Evolutionary conservation across 2,797 vertebrate species (phyloP).

Genomic region (Sebastes matsubarae): DNA sequence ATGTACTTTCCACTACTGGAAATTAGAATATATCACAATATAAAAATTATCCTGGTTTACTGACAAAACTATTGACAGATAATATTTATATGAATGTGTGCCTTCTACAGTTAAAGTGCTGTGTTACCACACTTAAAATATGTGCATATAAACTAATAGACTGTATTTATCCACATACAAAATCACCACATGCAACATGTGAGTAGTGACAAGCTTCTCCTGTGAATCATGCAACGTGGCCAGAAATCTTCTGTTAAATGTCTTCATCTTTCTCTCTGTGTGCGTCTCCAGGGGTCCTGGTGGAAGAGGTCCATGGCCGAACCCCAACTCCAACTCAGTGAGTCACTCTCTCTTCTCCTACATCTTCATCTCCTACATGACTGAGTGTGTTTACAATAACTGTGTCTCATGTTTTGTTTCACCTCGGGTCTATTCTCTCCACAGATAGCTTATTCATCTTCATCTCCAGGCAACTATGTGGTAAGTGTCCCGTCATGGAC

Average conservation of each 20-base stretch:
- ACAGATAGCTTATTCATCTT: slow-evolving; percentile 93
- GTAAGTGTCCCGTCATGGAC: slow-evolving; percentile 80
- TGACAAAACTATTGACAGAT: neutral
- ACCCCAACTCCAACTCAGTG: slow-evolving; percentile 90
- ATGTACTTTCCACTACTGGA: neutral
- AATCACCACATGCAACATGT: neutral
- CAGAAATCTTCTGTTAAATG: neutral
- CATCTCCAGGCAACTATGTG: slow-evolving; percentile 93
- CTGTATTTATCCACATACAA: neutral
- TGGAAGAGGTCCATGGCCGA: slow-evolving; percentile 89
- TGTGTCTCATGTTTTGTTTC: slow-evolving; percentile 46
- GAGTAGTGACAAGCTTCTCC: too few species aligned
- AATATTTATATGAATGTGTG: neutral
- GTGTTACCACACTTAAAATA: neutral
- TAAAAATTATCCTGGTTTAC: neutral
- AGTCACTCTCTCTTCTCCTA: slow-evolving; percentile 55
- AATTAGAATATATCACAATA: neutral
- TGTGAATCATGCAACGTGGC: neutral
- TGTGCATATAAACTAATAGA: neutral
- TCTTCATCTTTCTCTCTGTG: neutral
- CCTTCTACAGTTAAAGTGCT: neutral
- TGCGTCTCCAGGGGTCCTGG: slow-evolving; percentile 83
- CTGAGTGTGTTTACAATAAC: slow-evolving; percentile 43
- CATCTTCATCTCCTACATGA: slow-evolving; percentile 7
- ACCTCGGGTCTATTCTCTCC: slow-evolving; percentile 50